Conservation (phyloP, 2,888 invertebrate species). For the Cylindroiulus punctatus region DNA sequence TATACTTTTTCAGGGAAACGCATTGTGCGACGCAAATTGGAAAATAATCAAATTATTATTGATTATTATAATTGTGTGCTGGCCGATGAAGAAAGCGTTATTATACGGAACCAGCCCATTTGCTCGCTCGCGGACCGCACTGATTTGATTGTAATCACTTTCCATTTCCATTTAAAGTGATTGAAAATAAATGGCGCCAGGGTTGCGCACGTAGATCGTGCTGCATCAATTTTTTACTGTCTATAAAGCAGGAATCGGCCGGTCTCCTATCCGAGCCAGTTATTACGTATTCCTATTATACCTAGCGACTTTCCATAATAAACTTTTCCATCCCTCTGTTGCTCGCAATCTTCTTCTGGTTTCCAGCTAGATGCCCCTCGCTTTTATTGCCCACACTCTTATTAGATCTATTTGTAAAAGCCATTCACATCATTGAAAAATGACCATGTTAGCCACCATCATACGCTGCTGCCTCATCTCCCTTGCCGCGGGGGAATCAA, state of each 20-base stretch:
- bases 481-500: neutral
- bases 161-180: conserved; percentile 18
- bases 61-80: conserved; percentile 18
- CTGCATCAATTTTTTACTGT: conserved; percentile 10
- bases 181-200: conserved; percentile 18
- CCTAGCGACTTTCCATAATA: conserved; percentile 4
- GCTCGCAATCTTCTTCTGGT: conserved; percentile 18
- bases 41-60: conserved; percentile 18
- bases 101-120: neutral
- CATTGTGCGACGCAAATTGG: conserved; percentile 4
- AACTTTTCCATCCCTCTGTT: neutral
- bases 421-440: conserved; percentile 18
- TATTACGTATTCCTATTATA: conserved; percentile 18
- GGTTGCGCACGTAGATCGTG: neutral
- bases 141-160: conserved; percentile 18
- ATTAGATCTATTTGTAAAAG: conserved; percentile 18
- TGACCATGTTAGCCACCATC: conserved; percentile 18
- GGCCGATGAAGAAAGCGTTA: neutral
- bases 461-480: conserved; percentile 9
- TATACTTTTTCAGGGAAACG: neutral
- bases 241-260: neutral
- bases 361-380: conserved; percentile 11
- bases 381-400: conserved; percentile 18
- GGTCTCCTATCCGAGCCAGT: neutral
- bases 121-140: neutral